A percentile compares a stretch with the other conserved stretches of the same genome.
Conservation (phyloP, 2,113 vertebrate species). For the Triplophysa tibetana region DNA sequence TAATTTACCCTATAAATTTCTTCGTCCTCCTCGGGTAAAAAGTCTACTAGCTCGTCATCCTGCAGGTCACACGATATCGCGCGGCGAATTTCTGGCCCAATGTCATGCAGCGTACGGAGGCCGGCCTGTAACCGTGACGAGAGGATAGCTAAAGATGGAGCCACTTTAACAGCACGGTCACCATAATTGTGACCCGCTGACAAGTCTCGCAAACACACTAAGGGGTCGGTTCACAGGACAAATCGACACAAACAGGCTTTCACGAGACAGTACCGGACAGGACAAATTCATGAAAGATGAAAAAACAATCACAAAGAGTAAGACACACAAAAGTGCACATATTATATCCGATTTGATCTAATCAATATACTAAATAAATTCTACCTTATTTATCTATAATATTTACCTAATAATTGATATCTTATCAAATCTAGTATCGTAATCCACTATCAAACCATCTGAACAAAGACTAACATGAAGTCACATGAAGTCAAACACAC, state of each 20-base stretch:
- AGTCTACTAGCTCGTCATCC: constrained; percentile 96
- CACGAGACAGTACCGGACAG: constrained; percentile 57
- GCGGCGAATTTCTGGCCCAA: constrained; percentile 98
- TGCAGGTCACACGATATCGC: constrained; percentile 99
- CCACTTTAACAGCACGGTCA: constrained; percentile 48
- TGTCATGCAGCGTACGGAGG: constrained; percentile 98
- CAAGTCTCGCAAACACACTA: constrained; percentile 55
- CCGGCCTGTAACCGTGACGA: constrained; percentile 95
- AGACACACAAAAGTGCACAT: not conserved
- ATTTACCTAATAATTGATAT: no score
- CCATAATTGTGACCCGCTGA: constrained; percentile 47
- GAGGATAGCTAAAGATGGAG: constrained; percentile 72
- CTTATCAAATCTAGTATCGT: no score
- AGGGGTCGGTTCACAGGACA: constrained; percentile 24
- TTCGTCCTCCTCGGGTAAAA: constrained; percentile 93
- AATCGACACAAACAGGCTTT: constrained; percentile 56
- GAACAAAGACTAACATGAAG: not conserved
- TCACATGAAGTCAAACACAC: constrained; percentile 25
- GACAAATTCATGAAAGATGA: constrained; percentile 65
- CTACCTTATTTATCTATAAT: no score
- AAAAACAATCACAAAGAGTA: constrained; percentile 58
- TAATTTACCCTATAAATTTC: constrained; percentile 96
- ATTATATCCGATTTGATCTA: no score
- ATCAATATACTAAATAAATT: no score
- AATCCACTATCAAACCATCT: not conserved